Percentiles rank a stretch among this genome's conserved stretches.
These are phyloP conservation scores for Homarus americanus DNA, from an alignment of 1,140 invertebrate genomes.

Conservation along the genomic window DNA sequence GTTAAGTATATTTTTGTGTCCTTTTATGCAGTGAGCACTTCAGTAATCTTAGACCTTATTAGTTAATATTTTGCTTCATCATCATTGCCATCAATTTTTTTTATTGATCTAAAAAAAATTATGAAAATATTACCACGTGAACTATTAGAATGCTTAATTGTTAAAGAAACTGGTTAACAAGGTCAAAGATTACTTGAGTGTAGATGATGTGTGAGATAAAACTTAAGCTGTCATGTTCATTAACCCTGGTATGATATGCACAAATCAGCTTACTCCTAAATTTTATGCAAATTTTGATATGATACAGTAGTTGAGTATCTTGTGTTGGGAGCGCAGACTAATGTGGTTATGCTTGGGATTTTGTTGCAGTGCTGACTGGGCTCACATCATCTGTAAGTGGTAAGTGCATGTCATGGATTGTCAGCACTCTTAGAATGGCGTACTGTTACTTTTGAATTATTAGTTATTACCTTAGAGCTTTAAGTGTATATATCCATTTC, in stretches of 20 bases:
- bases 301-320: neutral
- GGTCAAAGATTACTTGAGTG: neutral
- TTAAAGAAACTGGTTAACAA: neutral
- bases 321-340: constrained; percentile 21
- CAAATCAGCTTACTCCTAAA: neutral
- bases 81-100: too few species aligned
- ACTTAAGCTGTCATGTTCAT: neutral
- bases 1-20: too few species aligned
- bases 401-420: constrained; percentile 65
- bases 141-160: neutral
- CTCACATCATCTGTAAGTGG: constrained; percentile 80
- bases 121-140: too few species aligned
- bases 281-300: neutral
- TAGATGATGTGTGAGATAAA: neutral
- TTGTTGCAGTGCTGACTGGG: constrained; percentile 81
- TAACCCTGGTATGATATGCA: neutral
- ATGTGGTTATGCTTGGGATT: constrained; percentile 72
- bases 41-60: too few species aligned
- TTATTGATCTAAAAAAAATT: too few species aligned
- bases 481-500: too few species aligned
- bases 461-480: too few species aligned
- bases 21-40: too few species aligned
- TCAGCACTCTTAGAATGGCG: neutral
- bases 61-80: too few species aligned
- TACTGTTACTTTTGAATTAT: too few species aligned